phyloP scores from a whole-genome alignment of 2,888 invertebrate species.

The Gasteruption jaculator region DNA sequence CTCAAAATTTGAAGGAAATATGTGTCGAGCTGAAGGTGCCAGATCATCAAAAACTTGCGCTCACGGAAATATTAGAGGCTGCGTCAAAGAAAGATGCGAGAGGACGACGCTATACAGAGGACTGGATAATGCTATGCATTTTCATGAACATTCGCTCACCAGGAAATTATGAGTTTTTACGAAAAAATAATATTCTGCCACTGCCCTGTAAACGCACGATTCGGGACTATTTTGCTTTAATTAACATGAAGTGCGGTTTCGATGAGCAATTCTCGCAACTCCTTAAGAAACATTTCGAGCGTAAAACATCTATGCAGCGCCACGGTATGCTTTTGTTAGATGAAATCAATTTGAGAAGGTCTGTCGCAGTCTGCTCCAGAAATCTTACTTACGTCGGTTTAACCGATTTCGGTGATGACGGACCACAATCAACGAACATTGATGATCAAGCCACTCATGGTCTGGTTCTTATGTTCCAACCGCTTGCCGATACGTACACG shows the following conservation, averaged over 20 bases:
- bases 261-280: constrained; percentile 16
- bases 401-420: constrained; percentile 17
- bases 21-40: no score
- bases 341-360: constrained; percentile 18
- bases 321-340: constrained; percentile 18
- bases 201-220: constrained; percentile 13
- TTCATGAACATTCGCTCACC: constrained; percentile 13
- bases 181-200: constrained; percentile 14
- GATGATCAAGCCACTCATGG: constrained; percentile 18
- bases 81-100: background rate
- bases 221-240: constrained; percentile 14
- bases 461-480: constrained; percentile 25
- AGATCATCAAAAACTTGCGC: constrained; percentile 1
- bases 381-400: constrained; percentile 16
- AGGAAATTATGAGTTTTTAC: constrained; percentile 9
- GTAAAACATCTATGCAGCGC: constrained; percentile 14
- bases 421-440: constrained; percentile 7
- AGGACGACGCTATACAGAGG: constrained; percentile 8
- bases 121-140: constrained; percentile 15
- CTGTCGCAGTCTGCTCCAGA: constrained; percentile 13
- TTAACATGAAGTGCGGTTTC: constrained; percentile 15
- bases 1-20: no score
- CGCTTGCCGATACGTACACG: constrained; percentile 17
- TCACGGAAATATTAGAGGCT: constrained; percentile 7
- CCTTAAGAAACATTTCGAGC: constrained; percentile 10